Percentiles rank a stretch among this genome's conserved stretches.
These are phyloP conservation scores for Clarias magur DNA, from an alignment of 2,113 vertebrate species.

Conservation along the genomic window DNA sequence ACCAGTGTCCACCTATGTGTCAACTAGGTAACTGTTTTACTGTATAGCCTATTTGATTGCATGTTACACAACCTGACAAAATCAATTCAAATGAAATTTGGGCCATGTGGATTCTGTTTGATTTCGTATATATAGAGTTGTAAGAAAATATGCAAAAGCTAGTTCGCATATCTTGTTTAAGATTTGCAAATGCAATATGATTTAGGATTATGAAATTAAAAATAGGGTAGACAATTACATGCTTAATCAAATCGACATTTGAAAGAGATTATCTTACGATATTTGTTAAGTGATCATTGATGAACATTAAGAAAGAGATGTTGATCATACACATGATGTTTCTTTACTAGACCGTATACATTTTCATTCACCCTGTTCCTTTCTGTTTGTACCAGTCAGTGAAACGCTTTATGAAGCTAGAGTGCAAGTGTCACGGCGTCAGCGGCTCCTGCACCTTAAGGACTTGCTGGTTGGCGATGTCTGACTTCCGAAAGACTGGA, in stretches of 20 bases:
- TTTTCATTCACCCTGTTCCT: not conserved
- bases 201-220: not conserved
- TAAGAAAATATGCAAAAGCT: not conserved
- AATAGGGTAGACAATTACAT: not conserved
- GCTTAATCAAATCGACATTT: not conserved
- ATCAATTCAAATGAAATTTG: not conserved
- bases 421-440: conserved; percentile 97
- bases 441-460: conserved; percentile 95
- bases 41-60: too few relatives aligned
- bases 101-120: not conserved
- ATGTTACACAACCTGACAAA: not conserved
- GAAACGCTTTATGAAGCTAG: conserved; percentile 93
- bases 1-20: not conserved
- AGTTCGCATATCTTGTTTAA: not conserved
- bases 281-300: too few relatives aligned
- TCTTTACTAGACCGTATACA: not conserved
- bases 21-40: too few relatives aligned
- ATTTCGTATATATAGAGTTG: not conserved
- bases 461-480: conserved; percentile 96
- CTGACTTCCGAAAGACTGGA: conserved; percentile 93
- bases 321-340: not conserved
- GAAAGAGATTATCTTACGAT: not conserved
- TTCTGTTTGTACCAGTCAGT: conserved; percentile 79
- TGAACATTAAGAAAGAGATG: not conserved
- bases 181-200: not conserved